Conservation (phyloP, 2,888 invertebrate species). For the Netelia virgata region DNA sequence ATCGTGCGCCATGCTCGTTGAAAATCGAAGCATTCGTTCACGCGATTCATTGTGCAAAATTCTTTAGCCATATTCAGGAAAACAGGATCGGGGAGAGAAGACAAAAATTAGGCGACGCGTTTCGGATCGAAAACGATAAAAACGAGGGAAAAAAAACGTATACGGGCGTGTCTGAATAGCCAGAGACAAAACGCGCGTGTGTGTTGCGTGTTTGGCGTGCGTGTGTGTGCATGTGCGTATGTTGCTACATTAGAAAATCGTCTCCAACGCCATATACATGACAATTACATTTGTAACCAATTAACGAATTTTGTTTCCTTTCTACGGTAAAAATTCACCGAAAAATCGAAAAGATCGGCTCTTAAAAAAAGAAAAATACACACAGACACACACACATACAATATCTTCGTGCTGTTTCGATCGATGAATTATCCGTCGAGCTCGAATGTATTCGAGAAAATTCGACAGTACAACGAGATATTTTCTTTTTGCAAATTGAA, state of each 20-base stretch:
- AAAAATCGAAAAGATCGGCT: not conserved
- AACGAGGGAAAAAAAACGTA: conserved; percentile 3
- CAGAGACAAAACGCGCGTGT: conserved; percentile 5
- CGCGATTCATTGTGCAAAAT: not conserved
- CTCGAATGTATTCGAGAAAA: conserved; percentile 6
- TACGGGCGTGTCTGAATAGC: conserved; percentile 14
- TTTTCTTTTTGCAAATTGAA: not conserved
- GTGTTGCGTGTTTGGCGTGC: no score
- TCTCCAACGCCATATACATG: conserved; percentile 43
- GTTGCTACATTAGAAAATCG: conserved; percentile 38
- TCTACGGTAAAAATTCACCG: not conserved
- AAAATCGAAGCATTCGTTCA: not conserved
- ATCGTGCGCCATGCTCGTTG: not conserved
- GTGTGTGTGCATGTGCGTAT: conserved; percentile 7
- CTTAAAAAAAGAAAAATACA: not conserved
- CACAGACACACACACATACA: no score
- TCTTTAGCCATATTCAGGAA: not conserved
- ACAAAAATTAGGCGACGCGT: not conserved
- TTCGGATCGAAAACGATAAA: not conserved
- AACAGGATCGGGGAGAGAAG: conserved; percentile 6
- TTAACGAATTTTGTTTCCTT: not conserved
- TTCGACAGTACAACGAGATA: not conserved
- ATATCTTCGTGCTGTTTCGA: no score
- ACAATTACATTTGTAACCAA: conserved; percentile 4
- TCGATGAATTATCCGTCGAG: no score